Base-by-base conservation (phyloP, 2,888 invertebrate genomes). In the Flexamia atlantica region DNA sequence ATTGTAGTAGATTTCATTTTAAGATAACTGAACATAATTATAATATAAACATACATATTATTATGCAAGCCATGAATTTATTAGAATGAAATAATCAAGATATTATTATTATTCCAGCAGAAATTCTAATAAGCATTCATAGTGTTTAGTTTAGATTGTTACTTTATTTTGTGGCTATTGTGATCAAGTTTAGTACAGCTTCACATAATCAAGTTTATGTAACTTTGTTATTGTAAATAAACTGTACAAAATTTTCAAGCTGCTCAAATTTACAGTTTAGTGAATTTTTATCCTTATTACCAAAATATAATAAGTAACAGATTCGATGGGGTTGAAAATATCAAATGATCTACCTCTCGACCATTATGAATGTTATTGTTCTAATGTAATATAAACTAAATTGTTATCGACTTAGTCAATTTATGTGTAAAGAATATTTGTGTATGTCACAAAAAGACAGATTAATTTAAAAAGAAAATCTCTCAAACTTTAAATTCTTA, bases 151-250 rank as follows among this genome's bases (percentile, higher is more conserved):
- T 5, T 53, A n/a, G 7, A 7, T n/a, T 53, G 53, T 53, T 53
- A 53, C 20, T 53, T 5, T n/a, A n/a, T 23, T 9, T 46, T 46
- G 46, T 53, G 53, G 53, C 23, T 53, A 23, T 53, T 53, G 53
- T 53, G 53, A 53, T 53, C 20, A 10, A 53, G 50, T 50, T 5
- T 53, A 53, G 53, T 53, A 46, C 23, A 53, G 53, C 53, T 53
- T 53, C 53, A 53, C 23, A 53, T 53, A 2, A 53, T 23, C 20
- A 53, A 23, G 53, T 46, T 46, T 53, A 53, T 53, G 53, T 53
- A 53, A 53, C 53, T 53, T 53, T 53, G 20, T 53, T 53, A 53
- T 53, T 53, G 53, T 53, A 53, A 53, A 53, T 53, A 53, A 53
- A 53, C 7, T 53, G 53, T 53, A 53, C 53, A 53, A 53, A 53